These are phyloP conservation scores for Ictalurus furcatus DNA, from an alignment of 2,113 vertebrate genomes.

Conservation along the genomic window DNA sequence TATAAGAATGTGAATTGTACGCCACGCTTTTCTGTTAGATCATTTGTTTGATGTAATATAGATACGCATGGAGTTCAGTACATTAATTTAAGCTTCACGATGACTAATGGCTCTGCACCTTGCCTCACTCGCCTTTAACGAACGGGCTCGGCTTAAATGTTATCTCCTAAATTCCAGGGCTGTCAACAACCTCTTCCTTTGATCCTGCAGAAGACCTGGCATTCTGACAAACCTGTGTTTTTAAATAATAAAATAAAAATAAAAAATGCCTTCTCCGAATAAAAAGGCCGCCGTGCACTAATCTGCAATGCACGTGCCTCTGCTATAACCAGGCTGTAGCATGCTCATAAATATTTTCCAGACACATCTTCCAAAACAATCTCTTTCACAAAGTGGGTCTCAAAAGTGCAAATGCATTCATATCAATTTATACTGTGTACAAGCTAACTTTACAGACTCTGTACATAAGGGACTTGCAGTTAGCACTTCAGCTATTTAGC, in stretches of 20 bases:
- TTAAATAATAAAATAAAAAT: not conserved
- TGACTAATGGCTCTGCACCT: not conserved
- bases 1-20: not conserved
- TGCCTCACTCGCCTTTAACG: slow-evolving; percentile 18
- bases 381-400: slow-evolving; percentile 33
- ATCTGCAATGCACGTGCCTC: slow-evolving; percentile 37
- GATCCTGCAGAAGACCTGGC: slow-evolving; percentile 35
- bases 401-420: not conserved
- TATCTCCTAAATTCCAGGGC: slow-evolving; percentile 25
- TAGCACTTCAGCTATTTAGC: not conserved
- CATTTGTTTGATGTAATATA: not conserved
- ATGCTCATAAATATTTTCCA: slow-evolving; percentile 45
- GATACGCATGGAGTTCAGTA: not conserved
- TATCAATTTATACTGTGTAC: not conserved
- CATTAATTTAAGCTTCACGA: not conserved
- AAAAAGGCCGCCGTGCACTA: slow-evolving; percentile 40
- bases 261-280: not conserved
- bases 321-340: slow-evolving; percentile 25
- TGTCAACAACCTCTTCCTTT: slow-evolving; percentile 42
- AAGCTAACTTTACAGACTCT: slow-evolving; percentile 15
- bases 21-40: not conserved
- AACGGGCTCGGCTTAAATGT: slow-evolving; percentile 18
- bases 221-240: slow-evolving; percentile 13
- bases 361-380: slow-evolving; percentile 37
- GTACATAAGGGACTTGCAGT: not conserved